Conservation (phyloP, 2,888 invertebrate species). For the Ptilodon capucinus region DNA sequence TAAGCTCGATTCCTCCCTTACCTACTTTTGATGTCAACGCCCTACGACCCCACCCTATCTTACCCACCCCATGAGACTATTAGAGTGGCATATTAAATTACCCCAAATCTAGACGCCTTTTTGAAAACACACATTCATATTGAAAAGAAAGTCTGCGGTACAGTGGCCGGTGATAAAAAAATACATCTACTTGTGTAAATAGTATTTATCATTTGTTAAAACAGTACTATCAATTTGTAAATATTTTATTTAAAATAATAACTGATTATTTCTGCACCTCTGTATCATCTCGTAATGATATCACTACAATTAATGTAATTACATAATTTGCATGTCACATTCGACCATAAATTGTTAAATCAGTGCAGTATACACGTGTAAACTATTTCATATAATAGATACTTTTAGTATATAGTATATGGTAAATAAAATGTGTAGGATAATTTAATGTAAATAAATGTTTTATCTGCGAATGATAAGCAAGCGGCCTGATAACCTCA, state of each 20-base stretch:
- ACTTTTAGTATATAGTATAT: too few relatives aligned
- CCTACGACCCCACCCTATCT: not conserved
- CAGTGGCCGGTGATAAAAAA: not conserved
- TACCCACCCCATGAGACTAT: not conserved
- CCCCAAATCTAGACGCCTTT: not conserved
- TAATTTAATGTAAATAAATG: conserved; percentile 25
- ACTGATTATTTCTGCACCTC: too few relatives aligned
- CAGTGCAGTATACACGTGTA: not conserved
- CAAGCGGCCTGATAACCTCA: conserved; percentile 21
- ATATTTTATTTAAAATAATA: not conserved
- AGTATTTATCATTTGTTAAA: not conserved
- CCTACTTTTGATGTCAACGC: not conserved
- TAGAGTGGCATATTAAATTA: not conserved
- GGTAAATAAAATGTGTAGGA: conserved; percentile 23
- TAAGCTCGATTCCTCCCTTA: not conserved
- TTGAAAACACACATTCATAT: not conserved
- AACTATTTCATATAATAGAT: not conserved
- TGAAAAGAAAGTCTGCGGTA: not conserved
- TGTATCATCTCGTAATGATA: too few relatives aligned
- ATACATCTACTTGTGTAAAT: not conserved
- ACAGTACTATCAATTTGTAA: conserved; percentile 4
- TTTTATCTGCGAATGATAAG: conserved; percentile 25
- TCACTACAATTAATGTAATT: too few relatives aligned
- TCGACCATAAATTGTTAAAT: too few relatives aligned
- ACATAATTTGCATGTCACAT: too few relatives aligned